Conservation (phyloP, 2,113 vertebrate genomes). For the Fregetta grallaria region DNA sequence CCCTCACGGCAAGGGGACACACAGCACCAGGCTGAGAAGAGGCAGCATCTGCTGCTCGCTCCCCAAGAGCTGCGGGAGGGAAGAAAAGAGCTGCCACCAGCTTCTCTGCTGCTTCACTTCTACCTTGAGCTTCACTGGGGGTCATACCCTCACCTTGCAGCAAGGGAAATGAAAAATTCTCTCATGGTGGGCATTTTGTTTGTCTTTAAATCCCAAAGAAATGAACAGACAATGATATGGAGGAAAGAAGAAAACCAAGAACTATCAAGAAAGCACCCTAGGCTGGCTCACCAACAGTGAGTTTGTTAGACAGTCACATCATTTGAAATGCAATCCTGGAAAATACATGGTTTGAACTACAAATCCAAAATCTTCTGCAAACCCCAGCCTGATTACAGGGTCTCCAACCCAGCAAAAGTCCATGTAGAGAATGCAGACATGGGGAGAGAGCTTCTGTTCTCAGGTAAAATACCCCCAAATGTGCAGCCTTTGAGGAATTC, state of each 20-base stretch:
- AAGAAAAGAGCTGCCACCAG: not conserved
- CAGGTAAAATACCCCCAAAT: not conserved
- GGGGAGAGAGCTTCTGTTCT: not conserved
- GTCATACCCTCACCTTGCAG: not conserved
- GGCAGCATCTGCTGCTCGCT: not conserved
- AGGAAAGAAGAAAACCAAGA: not conserved
- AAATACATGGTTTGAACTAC: not conserved
- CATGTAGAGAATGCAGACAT: not conserved
- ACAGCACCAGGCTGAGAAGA: not conserved
- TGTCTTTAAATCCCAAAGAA: not conserved
- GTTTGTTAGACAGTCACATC: not conserved
- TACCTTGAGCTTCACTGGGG: not conserved
- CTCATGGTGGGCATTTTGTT: not conserved
- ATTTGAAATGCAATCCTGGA: not conserved
- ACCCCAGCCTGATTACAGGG: not conserved
- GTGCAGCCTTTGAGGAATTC: not conserved
- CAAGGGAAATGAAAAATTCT: not conserved
- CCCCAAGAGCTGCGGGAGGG: accelerated
- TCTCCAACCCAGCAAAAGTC: not conserved
- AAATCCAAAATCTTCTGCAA: not conserved
- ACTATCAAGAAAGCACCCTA: not conserved
- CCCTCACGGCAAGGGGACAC: not conserved
- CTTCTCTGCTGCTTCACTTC: not conserved
- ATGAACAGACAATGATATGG: not conserved
- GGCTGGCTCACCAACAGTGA: not conserved